These are phyloP conservation scores for Octodon degus DNA, from an alignment of 2,113 vertebrate genomes.

Conservation along the genomic window DNA sequence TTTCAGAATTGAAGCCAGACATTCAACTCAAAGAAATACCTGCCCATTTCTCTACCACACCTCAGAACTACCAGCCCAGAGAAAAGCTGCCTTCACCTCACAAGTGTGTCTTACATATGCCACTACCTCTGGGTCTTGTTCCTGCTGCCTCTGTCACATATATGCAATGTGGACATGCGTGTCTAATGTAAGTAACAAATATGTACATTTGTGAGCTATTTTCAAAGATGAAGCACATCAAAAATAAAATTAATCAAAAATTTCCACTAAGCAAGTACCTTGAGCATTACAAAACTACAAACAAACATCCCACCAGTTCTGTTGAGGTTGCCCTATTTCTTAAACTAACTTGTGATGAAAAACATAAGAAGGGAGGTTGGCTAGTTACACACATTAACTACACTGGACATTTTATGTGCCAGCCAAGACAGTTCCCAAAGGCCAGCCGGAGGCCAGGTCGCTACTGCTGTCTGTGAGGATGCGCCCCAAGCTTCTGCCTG, in stretches of 20 bases:
- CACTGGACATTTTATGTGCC: background rate
- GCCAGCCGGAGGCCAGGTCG: background rate
- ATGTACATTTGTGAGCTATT: background rate
- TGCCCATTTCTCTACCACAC: background rate
- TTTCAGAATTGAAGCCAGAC: background rate
- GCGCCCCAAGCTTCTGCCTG: background rate
- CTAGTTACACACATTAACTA: background rate
- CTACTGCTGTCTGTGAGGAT: background rate
- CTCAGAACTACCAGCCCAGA: background rate
- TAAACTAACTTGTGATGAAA: background rate
- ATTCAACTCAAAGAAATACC: background rate
- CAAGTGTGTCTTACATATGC: background rate
- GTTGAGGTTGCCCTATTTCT: background rate
- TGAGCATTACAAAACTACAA: background rate
- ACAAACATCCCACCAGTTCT: background rate
- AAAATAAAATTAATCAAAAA: background rate
- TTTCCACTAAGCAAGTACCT: background rate
- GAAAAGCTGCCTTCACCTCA: background rate
- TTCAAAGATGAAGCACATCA: background rate
- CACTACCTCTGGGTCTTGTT: background rate
- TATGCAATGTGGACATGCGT: background rate
- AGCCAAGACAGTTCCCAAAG: background rate
- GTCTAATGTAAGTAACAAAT: background rate
- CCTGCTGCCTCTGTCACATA: background rate
- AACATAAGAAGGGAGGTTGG: background rate